Evolutionary conservation across 2,113 vertebrate species (phyloP).

Genomic region (Lamprologus speciosus): DNA sequence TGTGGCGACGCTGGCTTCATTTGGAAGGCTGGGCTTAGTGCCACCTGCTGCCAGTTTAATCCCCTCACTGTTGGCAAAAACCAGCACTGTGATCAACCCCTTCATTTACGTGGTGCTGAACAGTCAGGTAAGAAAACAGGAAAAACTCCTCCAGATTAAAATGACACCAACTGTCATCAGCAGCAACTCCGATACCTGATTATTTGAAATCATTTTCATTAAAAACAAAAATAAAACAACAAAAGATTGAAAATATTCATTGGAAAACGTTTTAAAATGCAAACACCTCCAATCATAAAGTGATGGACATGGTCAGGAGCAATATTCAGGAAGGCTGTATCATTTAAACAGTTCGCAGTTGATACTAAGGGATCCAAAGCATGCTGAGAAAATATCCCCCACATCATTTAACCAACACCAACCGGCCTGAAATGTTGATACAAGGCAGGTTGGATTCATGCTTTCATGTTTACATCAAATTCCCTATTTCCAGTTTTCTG

Average conservation of each 20-base stretch:
- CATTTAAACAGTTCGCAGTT: neutral
- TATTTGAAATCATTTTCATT: neutral
- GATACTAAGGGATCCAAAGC: neutral
- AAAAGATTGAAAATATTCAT: neutral
- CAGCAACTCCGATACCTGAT: neutral
- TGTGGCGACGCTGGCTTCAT: constrained; percentile 33
- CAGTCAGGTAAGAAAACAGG: constrained; percentile 15
- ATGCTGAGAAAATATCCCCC: neutral
- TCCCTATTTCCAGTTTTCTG: neutral
- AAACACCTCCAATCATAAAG: neutral
- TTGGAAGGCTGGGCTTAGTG: constrained; percentile 15
- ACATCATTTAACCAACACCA: neutral
- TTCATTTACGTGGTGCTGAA: constrained; percentile 44
- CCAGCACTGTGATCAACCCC: constrained; percentile 44
- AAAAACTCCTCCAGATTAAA: neutral
- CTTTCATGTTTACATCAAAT: neutral
- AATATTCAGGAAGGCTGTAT: neutral
- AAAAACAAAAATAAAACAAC: neutral
- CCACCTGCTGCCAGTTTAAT: neutral
- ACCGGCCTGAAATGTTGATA: neutral
- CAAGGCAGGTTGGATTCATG: neutral
- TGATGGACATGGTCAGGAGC: neutral
- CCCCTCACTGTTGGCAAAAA: constrained; percentile 40
- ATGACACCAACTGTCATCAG: neutral
- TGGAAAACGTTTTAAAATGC: neutral